A percentile compares a stretch with the other conserved stretches of the same genome.
Conservation (phyloP, 2,888 invertebrate genomes). For the Limenitis camilla region DNA sequence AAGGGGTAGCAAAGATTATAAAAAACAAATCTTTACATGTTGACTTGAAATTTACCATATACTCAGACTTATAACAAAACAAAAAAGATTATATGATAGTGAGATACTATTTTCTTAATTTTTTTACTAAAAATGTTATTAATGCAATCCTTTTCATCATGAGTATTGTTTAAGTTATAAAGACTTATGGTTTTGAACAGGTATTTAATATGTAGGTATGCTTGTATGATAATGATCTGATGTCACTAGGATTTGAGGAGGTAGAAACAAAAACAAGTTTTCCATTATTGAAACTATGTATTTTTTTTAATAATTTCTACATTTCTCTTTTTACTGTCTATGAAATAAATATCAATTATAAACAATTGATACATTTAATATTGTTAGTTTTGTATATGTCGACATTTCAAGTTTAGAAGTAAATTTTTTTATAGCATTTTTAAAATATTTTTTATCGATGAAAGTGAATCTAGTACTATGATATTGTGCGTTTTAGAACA, state of each 20-base stretch:
- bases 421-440: conserved; percentile 59
- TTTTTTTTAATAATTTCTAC: conserved; percentile 70
- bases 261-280: conserved; percentile 45
- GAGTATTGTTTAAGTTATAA: no score
- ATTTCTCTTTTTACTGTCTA: conserved; percentile 67
- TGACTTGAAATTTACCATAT: no score
- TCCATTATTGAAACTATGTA: conserved; percentile 71
- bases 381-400: conserved; percentile 68
- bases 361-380: conserved; percentile 70
- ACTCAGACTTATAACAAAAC: no score
- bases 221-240: conserved; percentile 1
- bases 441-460: conserved; percentile 48
- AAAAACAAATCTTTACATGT: no score
- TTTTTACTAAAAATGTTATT: no score
- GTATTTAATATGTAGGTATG: neutral
- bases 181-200: neutral
- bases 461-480: conserved; percentile 70
- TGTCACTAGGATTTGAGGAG: conserved; percentile 22
- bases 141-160: no score
- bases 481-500: conserved; percentile 72
- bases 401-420: conserved; percentile 64
- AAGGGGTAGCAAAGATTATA: no score
- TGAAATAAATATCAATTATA: conserved; percentile 72
- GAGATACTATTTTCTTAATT: no score
- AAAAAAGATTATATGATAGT: no score